phyloP scores from a whole-genome alignment of 53 echinoderm and acorn worm genomes.

The Hippasteria phrygiana region DNA sequence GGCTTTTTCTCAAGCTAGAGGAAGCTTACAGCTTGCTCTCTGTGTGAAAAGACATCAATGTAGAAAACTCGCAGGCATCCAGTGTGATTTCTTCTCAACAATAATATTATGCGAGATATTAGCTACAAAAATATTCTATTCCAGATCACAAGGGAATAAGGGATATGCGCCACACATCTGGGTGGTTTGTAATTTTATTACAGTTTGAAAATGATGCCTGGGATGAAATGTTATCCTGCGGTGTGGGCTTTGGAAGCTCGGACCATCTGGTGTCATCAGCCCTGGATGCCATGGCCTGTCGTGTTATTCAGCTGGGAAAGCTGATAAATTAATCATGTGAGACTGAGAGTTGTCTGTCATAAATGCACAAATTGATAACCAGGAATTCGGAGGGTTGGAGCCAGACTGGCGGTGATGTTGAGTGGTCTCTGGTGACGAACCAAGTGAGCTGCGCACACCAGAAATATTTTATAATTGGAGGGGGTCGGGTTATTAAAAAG shows the following conservation, averaged over 20 bases:
- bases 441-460: background rate
- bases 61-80: background rate
- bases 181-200: background rate
- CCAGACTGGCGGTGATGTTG: background rate
- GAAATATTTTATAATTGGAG: conserved; percentile 57
- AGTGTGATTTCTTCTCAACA: background rate
- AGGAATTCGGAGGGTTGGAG: conserved; percentile 11
- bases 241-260: background rate
- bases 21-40: too few species aligned
- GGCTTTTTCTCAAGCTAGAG: too few species aligned
- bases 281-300: background rate
- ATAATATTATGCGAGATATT: background rate
- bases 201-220: too few species aligned
- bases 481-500: conserved; percentile 15
- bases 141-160: background rate
- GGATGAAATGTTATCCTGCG: too few species aligned
- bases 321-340: conserved; percentile 47
- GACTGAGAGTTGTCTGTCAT: conserved; percentile 51
- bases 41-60: background rate
- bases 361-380: conserved; percentile 16
- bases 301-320: conserved; percentile 15
- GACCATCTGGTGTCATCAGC: conserved; percentile 22
- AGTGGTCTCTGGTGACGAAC: conserved; percentile 3
- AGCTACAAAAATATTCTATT: background rate
- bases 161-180: background rate